Evolutionary conservation across 2,888 invertebrate genomes (phyloP), one percentile per base, ranked within the genome.

Genomic region (Frankliniella intonsa): DNA sequence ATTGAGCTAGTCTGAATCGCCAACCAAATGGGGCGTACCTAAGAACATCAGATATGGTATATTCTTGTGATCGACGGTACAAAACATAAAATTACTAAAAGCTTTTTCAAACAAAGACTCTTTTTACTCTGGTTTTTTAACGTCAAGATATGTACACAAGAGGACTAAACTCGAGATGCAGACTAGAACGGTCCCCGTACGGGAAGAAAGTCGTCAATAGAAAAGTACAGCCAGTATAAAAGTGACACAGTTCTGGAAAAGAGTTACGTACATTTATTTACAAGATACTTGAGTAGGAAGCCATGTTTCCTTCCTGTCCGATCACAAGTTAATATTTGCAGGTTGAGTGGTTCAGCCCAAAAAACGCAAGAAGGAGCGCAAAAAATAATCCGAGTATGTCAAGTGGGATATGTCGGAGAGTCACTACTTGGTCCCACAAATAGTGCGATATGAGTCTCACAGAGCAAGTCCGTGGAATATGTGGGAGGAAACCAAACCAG

Each of bases 201-300:
- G 10, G 69, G 12, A 22, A 25, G 25, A 76, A 76, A 76, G 25
- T 25, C 69, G 25, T 76, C 69, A 25, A 76, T 76, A 76, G 69
- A 76, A 76, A 76, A 76, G 69, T 76, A 25, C 69, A 76, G 69
- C 69, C 69, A 76, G 69, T 76, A 76, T 25, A 76, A 76, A 76
- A 76, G 69, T 76, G 69, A 76, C 69, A 76, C 69, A 76, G 69
- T 76, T 76, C 38, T 38, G 55, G 25, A 76, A 76, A 76, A 76
- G 69, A 76, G 69, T 11, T 76, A 76, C 69, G 25, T 76, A 76
- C 69, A 76, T 76, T 76, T 76, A 76, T 76, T 76, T 76, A 76
- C 69, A 76, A 76, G 69, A 19, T 55, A 55, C 19, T 14, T 55
- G 14, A 19, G 55, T 55, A 38, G 38, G 38, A 19, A 62, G 62